Conservation (phyloP, 2,797 vertebrate genomes). For the Champsocephalus esox region DNA sequence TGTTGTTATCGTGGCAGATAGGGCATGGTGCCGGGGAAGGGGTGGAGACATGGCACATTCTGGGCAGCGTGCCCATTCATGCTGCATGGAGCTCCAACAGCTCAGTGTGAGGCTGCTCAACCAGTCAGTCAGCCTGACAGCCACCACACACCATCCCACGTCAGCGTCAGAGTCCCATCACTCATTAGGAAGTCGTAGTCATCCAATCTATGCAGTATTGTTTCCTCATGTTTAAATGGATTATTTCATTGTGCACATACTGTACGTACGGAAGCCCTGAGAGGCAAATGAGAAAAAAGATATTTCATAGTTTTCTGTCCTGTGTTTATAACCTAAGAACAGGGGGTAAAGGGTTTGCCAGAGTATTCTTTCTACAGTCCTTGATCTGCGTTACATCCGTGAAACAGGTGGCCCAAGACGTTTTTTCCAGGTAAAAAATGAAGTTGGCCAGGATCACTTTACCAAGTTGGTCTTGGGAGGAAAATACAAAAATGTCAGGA, state of each 20-base stretch:
- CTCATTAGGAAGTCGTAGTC: constrained; percentile 17
- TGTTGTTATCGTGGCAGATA: constrained; percentile 78
- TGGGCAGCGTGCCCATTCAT: constrained; percentile 74
- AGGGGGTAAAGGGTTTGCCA: no score
- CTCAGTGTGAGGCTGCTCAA: constrained; percentile 44
- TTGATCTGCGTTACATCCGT: no score
- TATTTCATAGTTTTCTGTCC: no score
- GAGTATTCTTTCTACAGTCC: no score
- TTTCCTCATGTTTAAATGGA: background rate
- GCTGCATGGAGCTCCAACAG: constrained; percentile 44
- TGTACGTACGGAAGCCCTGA: no score
- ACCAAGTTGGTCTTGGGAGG: no score
- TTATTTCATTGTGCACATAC: background rate
- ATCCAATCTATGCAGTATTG: constrained; percentile 9
- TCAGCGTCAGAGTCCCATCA: constrained; percentile 26
- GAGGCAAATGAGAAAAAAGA: no score
- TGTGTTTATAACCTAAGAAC: no score
- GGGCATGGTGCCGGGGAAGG: constrained; percentile 56
- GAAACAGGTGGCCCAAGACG: no score
- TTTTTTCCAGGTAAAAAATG: no score
- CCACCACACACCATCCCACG: constrained; percentile 37
- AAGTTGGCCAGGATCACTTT: no score
- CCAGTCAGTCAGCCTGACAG: constrained; percentile 37
- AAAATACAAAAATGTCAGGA: no score
- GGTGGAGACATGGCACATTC: constrained; percentile 68